Percentiles rank a stretch among this genome's conserved stretches.
Conservation (phyloP, 2,113 vertebrate species). For the Cyanocitta stelleri region DNA sequence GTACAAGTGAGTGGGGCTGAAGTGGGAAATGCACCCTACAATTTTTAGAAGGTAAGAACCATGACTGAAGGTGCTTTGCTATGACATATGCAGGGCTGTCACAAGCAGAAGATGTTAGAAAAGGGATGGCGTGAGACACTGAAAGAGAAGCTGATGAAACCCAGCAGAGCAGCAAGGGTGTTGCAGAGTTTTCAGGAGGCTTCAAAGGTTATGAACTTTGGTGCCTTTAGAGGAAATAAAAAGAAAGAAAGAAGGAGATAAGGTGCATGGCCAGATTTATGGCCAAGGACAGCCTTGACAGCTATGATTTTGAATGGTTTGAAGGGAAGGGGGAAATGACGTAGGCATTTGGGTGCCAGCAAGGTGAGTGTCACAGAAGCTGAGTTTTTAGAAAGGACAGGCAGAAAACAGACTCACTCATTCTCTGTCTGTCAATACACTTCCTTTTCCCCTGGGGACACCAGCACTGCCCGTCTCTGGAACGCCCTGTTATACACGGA, state of each 20-base stretch:
- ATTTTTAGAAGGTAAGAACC: not conserved
- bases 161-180: accelerated
- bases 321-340: not conserved
- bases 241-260: not conserved
- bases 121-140: not conserved
- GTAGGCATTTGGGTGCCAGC: not conserved
- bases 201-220: not conserved
- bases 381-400: not conserved
- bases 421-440: not conserved
- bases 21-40: not conserved
- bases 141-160: not conserved
- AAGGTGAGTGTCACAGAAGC: not conserved
- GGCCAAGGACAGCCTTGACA: not conserved
- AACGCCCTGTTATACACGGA: accelerated
- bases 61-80: not conserved
- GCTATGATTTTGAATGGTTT: not conserved
- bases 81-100: not conserved
- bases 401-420: not conserved
- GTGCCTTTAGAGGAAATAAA: not conserved
- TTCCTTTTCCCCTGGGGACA: not conserved
- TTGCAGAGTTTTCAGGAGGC: not conserved
- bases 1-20: not conserved
- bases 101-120: not conserved
- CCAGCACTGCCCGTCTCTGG: not conserved
- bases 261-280: not conserved